Base-by-base conservation (phyloP, 2,113 vertebrate genomes). In the Lichenostomus cassidix region DNA sequence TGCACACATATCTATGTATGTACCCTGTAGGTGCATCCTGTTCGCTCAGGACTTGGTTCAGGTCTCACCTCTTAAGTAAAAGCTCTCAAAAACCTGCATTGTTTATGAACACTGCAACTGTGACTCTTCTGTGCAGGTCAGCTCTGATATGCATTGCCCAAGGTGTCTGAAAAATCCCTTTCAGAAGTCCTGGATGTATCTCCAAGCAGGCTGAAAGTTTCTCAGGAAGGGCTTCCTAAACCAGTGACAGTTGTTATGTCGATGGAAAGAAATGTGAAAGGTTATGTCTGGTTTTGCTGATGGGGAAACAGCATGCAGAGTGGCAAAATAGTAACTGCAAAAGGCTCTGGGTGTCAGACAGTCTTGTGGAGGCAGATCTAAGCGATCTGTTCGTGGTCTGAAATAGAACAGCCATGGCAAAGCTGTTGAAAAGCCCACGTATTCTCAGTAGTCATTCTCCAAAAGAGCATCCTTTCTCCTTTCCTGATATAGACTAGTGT, bases 391-490 rank as follows among this genome's bases (percentile, higher is more conserved):
- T 90, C 22, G 3, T 11, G 14, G 27, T 80, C 50, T 83, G 64
- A 88, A 95, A 81, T 27, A 75, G 47, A 83, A 71, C 41, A 78
- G 60, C 42, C 55, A 21, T 70, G 42, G 55, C 16, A 88, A 85
- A 92, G 46, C 94, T 90, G 74, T 77, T 76, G 60, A 60, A 74
- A 90, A 91, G 37, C 75, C 53, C 41, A 73, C 8, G 1, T 60
- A 58, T 83, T 93, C 52, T 92, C 55, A 59, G 39, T 15, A 5
- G 3, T 81, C 76, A 8, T 24, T 79, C 77, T 76, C 33, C 67
- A 83, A 92, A 96, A 93, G 79, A 92, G 35, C 56, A 77, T 83
- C 46, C 50, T 77, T 88, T 44, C 81, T 87, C 18, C 59, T 75
- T 64, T 60, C 24, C 68, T 86, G 20, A n/a, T 80, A 44, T 1